Percentiles rank a stretch among this genome's conserved stretches.
phyloP scores from a whole-genome alignment of 2,797 vertebrate genomes.

The Kryptolebias ocellatus region DNA sequence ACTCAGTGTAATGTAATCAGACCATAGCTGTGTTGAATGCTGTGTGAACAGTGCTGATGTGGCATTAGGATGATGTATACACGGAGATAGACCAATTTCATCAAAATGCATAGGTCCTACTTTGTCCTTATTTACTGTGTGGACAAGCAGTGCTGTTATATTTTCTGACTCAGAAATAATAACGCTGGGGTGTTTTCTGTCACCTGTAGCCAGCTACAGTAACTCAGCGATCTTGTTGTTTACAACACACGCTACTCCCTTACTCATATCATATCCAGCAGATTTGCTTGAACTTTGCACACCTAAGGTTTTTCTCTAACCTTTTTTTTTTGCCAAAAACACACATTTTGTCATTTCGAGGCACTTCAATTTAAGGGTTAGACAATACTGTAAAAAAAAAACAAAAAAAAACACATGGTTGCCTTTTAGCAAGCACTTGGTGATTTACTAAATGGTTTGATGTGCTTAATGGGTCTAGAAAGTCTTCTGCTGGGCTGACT shows the following conservation, averaged over 20 bases:
- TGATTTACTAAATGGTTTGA: background rate
- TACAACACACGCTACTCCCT: background rate
- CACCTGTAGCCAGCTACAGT: background rate
- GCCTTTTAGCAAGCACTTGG: slow-evolving; percentile 1
- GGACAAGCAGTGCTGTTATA: background rate
- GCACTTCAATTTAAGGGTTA: background rate
- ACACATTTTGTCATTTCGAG: background rate
- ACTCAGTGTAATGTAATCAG: slow-evolving; percentile 35
- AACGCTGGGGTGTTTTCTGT: background rate
- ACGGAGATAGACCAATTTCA: slow-evolving; percentile 22
- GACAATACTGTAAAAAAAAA: background rate
- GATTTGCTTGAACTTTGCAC: background rate
- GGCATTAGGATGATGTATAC: slow-evolving; percentile 41
- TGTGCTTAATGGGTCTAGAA: background rate
- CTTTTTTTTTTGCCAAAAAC: background rate
- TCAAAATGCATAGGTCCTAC: background rate
- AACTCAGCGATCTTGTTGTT: background rate
- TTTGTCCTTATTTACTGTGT: slow-evolving; percentile 2
- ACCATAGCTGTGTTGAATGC: slow-evolving; percentile 61
- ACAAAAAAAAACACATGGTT: background rate
- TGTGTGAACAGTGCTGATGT: slow-evolving; percentile 70
- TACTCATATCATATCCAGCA: too few species aligned
- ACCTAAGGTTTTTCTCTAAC: background rate
- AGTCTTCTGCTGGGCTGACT: background rate
- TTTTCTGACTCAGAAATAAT: background rate